Conservation (phyloP, 2,797 vertebrate genomes). For the Enteromius fasciolatus region DNA sequence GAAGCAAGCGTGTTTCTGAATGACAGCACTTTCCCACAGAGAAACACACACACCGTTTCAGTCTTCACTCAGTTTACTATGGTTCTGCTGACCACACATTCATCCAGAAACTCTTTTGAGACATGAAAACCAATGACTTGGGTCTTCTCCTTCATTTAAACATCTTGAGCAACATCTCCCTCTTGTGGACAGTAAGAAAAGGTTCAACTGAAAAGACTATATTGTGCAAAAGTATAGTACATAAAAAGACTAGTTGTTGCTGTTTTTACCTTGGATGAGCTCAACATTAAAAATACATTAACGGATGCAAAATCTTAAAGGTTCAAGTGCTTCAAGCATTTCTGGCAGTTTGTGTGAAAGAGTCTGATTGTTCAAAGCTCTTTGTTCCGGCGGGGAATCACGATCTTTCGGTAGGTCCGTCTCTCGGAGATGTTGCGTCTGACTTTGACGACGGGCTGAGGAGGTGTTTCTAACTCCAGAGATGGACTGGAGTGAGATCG, state of each 20-base stretch:
- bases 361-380: constrained; percentile 71
- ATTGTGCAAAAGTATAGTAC: constrained; percentile 15
- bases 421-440: constrained; percentile 88
- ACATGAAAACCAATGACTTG: background rate
- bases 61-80: background rate
- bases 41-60: background rate
- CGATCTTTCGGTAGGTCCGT: constrained; percentile 83
- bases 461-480: constrained; percentile 78
- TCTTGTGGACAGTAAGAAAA: constrained; percentile 66
- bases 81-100: background rate
- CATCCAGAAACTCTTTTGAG: background rate
- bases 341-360: background rate
- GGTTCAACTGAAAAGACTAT: background rate
- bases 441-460: constrained; percentile 69
- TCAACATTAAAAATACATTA: background rate
- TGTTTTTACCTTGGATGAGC: background rate
- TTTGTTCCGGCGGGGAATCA: constrained; percentile 80
- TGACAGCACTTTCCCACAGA: background rate
- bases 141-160: constrained; percentile 19
- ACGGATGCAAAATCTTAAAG: background rate
- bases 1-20: background rate
- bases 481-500: constrained; percentile 91
- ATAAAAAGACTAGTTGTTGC: background rate
- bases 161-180: constrained; percentile 64
- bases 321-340: background rate